Evolutionary conservation across 1,140 invertebrate species (phyloP).

Genomic region (Hyphantria cunea): DNA sequence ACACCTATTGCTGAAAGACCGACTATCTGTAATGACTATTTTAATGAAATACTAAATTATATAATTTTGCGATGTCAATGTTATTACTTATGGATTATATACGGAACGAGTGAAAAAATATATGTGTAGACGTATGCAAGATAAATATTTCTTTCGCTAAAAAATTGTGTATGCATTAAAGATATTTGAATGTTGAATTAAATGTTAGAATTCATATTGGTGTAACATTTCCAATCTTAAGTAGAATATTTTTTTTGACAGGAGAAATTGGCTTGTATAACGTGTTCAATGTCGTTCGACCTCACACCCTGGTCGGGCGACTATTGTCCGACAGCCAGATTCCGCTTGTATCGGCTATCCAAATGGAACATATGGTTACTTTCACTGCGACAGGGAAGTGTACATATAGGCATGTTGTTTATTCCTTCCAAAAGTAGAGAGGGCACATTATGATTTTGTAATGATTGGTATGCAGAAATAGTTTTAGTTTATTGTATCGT

Average conservation of each 20-base stretch:
- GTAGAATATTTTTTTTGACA: constrained; percentile 22
- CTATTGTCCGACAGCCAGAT: constrained; percentile 34
- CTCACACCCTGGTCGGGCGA: constrained; percentile 7
- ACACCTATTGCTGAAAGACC: constrained; percentile 27
- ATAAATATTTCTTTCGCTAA: constrained; percentile 13
- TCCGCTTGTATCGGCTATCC: constrained; percentile 42
- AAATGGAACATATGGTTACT: constrained; percentile 44
- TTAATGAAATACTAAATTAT: constrained; percentile 22
- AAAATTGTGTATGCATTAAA: constrained; percentile 24
- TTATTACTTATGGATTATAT: constrained; percentile 20
- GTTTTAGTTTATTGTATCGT: constrained; percentile 78
- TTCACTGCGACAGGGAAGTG: constrained; percentile 55
- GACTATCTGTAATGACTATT: constrained; percentile 21
- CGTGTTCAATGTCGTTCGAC: constrained; percentile 25
- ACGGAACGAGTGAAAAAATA: constrained; percentile 31
- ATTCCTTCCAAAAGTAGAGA: constrained; percentile 71
- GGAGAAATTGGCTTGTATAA: constrained; percentile 29
- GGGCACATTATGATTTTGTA: constrained; percentile 67
- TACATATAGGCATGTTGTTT: constrained; percentile 72
- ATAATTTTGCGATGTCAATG: constrained; percentile 24
- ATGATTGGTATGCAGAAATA: constrained; percentile 72
- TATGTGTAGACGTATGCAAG: constrained; percentile 31
- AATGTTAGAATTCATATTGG: constrained; percentile 30
- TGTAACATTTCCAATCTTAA: constrained; percentile 30
- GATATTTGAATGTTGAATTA: constrained; percentile 30